These are phyloP conservation scores for Perca fluviatilis DNA, from an alignment of 2,113 vertebrate species.

Conservation along the genomic window DNA sequence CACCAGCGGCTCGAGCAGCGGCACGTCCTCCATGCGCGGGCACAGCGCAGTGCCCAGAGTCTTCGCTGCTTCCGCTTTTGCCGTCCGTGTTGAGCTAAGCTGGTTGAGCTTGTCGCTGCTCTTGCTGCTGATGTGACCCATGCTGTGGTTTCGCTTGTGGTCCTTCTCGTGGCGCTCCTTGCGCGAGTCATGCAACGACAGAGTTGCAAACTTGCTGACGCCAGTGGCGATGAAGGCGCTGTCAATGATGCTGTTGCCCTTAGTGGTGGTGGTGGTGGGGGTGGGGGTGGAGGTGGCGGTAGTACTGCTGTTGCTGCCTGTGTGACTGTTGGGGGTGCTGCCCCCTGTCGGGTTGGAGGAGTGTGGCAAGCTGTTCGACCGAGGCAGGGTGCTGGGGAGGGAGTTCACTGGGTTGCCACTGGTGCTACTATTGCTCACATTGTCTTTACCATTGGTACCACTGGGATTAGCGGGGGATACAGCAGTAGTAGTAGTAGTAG, in stretches of 20 bases:
- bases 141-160: slow-evolving; percentile 98
- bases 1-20: slow-evolving; percentile 97
- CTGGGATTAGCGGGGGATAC: slow-evolving; percentile 55
- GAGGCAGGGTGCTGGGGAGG: slow-evolving; percentile 91
- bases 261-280: slow-evolving; percentile 83
- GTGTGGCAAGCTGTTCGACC: slow-evolving; percentile 98
- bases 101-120: slow-evolving; percentile 98
- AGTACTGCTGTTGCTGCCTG: slow-evolving; percentile 85
- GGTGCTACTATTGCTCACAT: slow-evolving; percentile 75
- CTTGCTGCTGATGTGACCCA: slow-evolving; percentile 99
- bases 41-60: slow-evolving; percentile 95
- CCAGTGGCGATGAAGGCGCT: slow-evolving; percentile 91
- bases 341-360: slow-evolving; percentile 84
- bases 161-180: slow-evolving; percentile 97
- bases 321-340: slow-evolving; percentile 84
- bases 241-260: slow-evolving; percentile 92
- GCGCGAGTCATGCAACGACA: slow-evolving; percentile 94
- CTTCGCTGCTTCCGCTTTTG: slow-evolving; percentile 93
- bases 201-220: slow-evolving; percentile 97
- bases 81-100: slow-evolving; percentile 88
- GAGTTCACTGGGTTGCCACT: slow-evolving; percentile 87
- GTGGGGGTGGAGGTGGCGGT: not conserved
- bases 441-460: slow-evolving; percentile 84
- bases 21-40: slow-evolving; percentile 98
- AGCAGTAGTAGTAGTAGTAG: slow-evolving; percentile 42